Conservation (phyloP, 37 sponge, comb jelly and placozoan genomes). For the Ianthella basta region DNA sequence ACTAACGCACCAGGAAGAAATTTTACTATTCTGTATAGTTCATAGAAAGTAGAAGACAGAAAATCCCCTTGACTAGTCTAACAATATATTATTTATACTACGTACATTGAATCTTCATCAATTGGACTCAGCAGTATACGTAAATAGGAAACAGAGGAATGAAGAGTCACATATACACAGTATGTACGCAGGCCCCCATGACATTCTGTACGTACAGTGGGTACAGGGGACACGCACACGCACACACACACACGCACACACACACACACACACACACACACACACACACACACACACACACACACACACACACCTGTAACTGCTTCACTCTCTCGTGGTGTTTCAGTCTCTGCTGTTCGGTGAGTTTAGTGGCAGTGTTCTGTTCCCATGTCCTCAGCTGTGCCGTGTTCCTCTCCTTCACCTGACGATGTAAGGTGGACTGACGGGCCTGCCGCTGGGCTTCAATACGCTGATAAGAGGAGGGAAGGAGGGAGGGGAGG, state of each 20-base stretch:
- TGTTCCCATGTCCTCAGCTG: constrained; percentile 52
- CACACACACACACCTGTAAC: constrained; percentile 51
- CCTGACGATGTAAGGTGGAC: constrained; percentile 31
- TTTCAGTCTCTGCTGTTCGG: constrained; percentile 34
- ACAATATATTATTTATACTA: no score
- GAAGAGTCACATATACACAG: no score
- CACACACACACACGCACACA: constrained; percentile 1
- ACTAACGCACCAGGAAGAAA: no score
- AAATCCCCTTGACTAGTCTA: no score
- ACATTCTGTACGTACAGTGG: no score
- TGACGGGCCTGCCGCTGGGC: constrained; percentile 20
- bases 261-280: constrained; percentile 22
- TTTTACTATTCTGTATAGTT: no score
- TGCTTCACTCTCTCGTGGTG: constrained; percentile 59
- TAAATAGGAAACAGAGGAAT: no score
- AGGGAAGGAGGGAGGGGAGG: background rate
- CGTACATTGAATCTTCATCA: no score
- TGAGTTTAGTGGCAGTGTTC: constrained; percentile 35
- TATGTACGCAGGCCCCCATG: no score
- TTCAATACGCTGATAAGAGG: constrained; percentile 31
- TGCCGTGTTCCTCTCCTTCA: constrained; percentile 40
- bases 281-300: constrained; percentile 33
- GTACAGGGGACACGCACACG: background rate
- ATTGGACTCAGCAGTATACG: no score
- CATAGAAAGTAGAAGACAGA: no score